Percentiles rank a stretch among this genome's conserved stretches.
Evolutionary conservation across 2,888 invertebrate genomes (phyloP).

Genomic region (Zaprionus lineosus): DNA sequence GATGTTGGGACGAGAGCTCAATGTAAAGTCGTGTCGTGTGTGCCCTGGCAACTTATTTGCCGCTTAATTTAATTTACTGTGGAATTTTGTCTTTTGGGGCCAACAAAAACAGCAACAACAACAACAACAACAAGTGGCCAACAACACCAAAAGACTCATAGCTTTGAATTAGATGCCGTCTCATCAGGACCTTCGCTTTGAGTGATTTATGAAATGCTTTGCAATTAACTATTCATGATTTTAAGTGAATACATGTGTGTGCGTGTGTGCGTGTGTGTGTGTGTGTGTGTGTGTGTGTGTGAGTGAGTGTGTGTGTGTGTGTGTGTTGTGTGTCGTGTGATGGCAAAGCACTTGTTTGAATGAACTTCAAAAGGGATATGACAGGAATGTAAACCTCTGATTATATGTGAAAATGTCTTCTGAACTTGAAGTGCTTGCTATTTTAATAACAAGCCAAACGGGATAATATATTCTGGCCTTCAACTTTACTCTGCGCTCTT

Average conservation of each 20-base stretch:
- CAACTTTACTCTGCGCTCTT: no score
- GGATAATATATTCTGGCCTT: no score
- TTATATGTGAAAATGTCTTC: background rate
- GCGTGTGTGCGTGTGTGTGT: background rate
- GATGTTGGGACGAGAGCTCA: constrained; percentile 16
- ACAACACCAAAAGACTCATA: constrained; percentile 7
- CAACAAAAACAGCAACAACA: constrained; percentile 12
- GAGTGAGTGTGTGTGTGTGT: background rate
- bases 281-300: constrained; percentile 2
- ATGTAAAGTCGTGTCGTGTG: constrained; percentile 62
- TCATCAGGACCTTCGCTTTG: constrained; percentile 44
- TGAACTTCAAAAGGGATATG: constrained; percentile 3
- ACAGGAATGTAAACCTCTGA: background rate
- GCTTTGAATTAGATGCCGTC: constrained; percentile 31
- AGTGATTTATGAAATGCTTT: constrained; percentile 70
- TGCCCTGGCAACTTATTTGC: constrained; percentile 73
- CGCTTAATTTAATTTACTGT: constrained; percentile 77
- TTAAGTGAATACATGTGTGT: background rate
- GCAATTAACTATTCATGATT: constrained; percentile 75
- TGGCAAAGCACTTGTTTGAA: constrained; percentile 32
- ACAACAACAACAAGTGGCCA: constrained; percentile 3
- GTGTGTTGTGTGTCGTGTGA: no score
- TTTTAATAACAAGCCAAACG: no score
- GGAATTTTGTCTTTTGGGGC: constrained; percentile 59
- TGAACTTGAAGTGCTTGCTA: background rate